These are phyloP conservation scores for Leptinotarsa lineolata DNA, from an alignment of 1,140 invertebrate species.

Conservation along the genomic window DNA sequence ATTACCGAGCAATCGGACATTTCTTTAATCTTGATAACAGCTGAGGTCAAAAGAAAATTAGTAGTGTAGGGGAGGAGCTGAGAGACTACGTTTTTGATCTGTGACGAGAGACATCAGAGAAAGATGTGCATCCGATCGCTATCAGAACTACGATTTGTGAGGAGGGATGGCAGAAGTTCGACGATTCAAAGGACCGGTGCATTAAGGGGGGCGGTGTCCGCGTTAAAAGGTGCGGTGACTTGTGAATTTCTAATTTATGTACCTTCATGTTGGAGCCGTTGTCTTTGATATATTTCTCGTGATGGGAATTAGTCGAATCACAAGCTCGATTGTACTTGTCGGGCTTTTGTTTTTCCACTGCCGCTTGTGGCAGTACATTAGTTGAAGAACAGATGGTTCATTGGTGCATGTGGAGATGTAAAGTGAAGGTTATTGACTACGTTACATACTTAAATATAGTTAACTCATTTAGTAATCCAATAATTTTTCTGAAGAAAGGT, in stretches of 20 bases:
- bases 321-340: neutral
- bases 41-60: neutral
- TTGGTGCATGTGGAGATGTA: too few species aligned
- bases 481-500: too few species aligned
- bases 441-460: too few species aligned
- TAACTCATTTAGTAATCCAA: too few species aligned
- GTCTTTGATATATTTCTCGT: conserved; percentile 6
- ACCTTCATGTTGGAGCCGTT: neutral
- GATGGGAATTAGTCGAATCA: neutral
- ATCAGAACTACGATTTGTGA: neutral
- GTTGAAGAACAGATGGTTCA: neutral
- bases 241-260: neutral
- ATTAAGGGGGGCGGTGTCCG: conserved; percentile 1
- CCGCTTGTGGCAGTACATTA: neutral
- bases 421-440: too few species aligned
- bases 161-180: neutral
- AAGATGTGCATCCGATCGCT: neutral
- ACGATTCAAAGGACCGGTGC: neutral
- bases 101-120: neutral
- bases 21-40: conserved; percentile 8
- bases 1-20: conserved; percentile 2
- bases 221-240: conserved; percentile 5
- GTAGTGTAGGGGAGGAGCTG: neutral
- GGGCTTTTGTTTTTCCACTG: conserved; percentile 3
- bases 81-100: neutral